phyloP scores from a whole-genome alignment of 35 echinoderm and acorn worm genomes.

The Nesometra sesokonis region DNA sequence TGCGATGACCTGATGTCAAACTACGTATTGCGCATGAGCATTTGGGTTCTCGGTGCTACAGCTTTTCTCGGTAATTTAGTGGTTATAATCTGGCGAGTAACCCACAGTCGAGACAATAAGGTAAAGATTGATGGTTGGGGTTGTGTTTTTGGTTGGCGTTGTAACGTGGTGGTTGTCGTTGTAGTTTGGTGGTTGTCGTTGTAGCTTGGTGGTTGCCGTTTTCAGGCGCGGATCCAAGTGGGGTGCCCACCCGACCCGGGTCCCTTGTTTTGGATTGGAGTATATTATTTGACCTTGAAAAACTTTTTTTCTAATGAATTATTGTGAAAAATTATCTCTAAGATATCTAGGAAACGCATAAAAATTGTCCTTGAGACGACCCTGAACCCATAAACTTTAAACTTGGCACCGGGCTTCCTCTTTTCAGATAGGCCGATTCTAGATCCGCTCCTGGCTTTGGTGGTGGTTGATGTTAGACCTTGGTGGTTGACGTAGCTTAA shows the following conservation, averaged over 20 bases:
- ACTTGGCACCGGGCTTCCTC: too few species aligned
- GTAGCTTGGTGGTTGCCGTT: neutral
- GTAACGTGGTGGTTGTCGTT: neutral
- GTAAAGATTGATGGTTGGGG: too few species aligned
- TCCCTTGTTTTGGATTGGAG: neutral
- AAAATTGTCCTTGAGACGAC: neutral
- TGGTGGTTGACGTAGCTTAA: too few species aligned
- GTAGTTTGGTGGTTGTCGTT: neutral
- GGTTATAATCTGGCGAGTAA: conserved; percentile 60
- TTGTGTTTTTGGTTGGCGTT: neutral
- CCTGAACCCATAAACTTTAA: too few species aligned
- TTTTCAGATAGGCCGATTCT: too few species aligned
- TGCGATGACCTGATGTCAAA: conserved; percentile 97
- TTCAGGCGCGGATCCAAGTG: too few species aligned
- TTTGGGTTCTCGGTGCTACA: conserved; percentile 73
- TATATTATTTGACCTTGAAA: too few species aligned
- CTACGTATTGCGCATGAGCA: conserved; percentile 47
- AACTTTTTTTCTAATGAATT: neutral
- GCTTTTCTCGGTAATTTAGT: conserved; percentile 65
- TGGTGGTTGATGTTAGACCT: too few species aligned
- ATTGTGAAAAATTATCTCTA: neutral
- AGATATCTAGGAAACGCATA: neutral
- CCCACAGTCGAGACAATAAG: conserved; percentile 65
- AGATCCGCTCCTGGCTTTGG: too few species aligned
- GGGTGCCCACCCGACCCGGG: neutral